Percentiles rank a stretch among this genome's conserved stretches.
Evolutionary conservation across 92 coral and sea anemone genomes (phyloP).

Genomic region (Epizoanthus scotinus): DNA sequence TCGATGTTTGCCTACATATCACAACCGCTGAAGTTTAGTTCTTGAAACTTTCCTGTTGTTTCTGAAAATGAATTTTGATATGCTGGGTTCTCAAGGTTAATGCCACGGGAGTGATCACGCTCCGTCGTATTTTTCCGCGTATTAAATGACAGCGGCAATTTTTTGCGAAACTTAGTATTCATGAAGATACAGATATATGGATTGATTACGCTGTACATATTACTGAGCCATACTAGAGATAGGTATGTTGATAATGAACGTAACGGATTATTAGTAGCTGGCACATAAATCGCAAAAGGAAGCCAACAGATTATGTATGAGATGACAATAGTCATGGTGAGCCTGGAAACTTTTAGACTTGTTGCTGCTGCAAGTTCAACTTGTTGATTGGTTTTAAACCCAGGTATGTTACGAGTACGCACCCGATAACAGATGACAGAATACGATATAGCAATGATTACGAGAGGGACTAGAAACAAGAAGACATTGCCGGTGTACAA

Average conservation of each 20-base stretch:
- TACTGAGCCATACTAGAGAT: not conserved
- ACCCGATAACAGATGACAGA: not conserved
- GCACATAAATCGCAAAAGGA: not conserved
- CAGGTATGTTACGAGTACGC: not conserved
- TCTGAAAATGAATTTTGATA: no score
- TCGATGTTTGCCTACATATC: no score
- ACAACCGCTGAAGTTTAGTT: no score
- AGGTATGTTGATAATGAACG: not conserved
- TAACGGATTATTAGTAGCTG: not conserved
- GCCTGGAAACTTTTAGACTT: not conserved
- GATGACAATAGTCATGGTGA: not conserved
- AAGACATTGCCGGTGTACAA: not conserved
- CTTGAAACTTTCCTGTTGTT: no score
- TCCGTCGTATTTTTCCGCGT: no score
- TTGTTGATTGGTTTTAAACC: not conserved
- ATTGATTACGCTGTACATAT: not conserved
- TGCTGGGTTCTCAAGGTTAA: no score
- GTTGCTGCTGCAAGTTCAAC: constrained; percentile 1
- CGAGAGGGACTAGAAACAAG: not conserved
- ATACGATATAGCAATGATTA: not conserved
- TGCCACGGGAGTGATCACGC: no score
- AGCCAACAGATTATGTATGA: not conserved
- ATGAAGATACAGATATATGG: not conserved
- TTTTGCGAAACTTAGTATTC: not conserved
- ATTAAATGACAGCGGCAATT: not conserved